Evolutionary conservation across 2,797 vertebrate species (phyloP).

Genomic region (Sebastes ruberrimus): DNA sequence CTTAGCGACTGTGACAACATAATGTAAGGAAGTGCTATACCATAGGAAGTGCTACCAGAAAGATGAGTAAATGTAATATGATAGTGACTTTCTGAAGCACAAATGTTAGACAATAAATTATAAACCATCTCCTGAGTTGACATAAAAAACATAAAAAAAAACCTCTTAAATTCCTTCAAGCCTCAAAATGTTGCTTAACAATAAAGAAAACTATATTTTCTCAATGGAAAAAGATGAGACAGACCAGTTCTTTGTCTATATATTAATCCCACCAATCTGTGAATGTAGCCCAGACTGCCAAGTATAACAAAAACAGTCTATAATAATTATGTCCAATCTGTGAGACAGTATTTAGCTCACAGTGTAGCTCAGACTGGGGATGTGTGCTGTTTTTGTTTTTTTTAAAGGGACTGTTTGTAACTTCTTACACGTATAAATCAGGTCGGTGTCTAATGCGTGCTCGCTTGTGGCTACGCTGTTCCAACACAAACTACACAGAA

Average conservation of each 20-base stretch:
- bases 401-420: too few species aligned
- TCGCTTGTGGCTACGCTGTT: too few species aligned
- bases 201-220: background rate
- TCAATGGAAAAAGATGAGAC: background rate
- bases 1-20: background rate
- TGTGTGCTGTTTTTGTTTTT: background rate
- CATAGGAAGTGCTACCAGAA: background rate
- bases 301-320: background rate
- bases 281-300: background rate
- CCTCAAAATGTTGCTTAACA: background rate
- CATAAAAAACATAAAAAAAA: too few species aligned
- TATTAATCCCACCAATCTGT: background rate
- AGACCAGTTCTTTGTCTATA: background rate
- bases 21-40: background rate
- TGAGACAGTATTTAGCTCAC: constrained; percentile 14
- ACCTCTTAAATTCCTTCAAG: background rate
- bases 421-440: too few species aligned
- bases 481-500: too few species aligned
- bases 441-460: too few species aligned
- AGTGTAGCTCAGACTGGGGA: constrained; percentile 3
- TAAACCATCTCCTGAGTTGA: background rate
- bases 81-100: background rate
- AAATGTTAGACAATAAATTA: background rate
- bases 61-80: background rate
- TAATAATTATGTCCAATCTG: background rate